These are phyloP conservation scores for Garra rufa DNA, from an alignment of 2,113 vertebrate genomes.

Conservation along the genomic window DNA sequence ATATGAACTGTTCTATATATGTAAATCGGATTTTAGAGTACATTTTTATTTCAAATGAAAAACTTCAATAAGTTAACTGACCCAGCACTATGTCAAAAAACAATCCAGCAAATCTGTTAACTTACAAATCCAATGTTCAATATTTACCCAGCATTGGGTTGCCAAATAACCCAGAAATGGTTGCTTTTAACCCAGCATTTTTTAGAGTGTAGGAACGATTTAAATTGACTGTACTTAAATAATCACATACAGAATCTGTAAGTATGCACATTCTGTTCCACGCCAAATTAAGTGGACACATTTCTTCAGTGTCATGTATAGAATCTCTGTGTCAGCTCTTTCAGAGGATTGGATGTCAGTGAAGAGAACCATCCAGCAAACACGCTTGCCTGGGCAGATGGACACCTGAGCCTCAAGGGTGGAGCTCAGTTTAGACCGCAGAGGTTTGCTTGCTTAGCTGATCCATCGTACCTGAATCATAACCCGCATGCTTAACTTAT, in stretches of 20 bases:
- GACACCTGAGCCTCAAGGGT: conserved; percentile 26
- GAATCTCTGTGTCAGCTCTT: conserved; percentile 18
- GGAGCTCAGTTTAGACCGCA: conserved; percentile 15
- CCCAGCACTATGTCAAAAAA: too few relatives aligned
- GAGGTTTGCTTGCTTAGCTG: conserved; percentile 10
- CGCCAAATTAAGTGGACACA: conserved; percentile 3
- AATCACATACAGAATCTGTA: neutral
- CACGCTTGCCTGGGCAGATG: neutral
- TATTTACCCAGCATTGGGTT: too few relatives aligned
- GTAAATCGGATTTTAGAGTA: too few relatives aligned
- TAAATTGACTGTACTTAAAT: neutral
- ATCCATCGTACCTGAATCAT: conserved; percentile 5
- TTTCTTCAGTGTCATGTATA: neutral
- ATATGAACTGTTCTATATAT: too few relatives aligned
- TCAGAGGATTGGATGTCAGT: neutral
- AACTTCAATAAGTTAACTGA: too few relatives aligned
- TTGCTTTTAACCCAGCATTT: too few relatives aligned
- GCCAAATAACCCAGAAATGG: too few relatives aligned
- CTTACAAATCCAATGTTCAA: too few relatives aligned
- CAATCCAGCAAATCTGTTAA: too few relatives aligned
- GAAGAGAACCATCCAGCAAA: neutral
- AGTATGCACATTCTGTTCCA: neutral
- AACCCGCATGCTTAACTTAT: neutral
- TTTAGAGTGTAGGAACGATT: neutral
- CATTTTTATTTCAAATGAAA: too few relatives aligned